Conservation (phyloP, 53 echinoderm and acorn worm species). For the Zoroaster sp. region DNA sequence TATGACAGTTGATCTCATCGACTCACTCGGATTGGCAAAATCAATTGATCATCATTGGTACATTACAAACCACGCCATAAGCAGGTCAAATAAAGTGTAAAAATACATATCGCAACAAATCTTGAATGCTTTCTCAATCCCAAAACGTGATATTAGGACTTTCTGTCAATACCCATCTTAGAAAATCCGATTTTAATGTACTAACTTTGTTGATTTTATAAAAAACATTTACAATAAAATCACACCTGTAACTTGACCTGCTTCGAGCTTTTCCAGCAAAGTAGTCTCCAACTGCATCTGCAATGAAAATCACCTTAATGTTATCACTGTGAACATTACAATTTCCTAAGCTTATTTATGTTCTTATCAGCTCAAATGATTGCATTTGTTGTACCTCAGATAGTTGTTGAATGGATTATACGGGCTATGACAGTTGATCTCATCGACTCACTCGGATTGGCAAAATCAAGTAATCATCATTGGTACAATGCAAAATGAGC, state of each 20-base stretch:
- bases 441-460: conserved; percentile 57
- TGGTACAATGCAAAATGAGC: neutral
- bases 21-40: conserved; percentile 61
- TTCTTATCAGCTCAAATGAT: neutral
- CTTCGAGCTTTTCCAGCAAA: neutral
- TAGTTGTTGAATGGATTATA: conserved; percentile 25
- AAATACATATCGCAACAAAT: neutral
- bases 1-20: conserved; percentile 44
- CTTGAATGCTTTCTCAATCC: too few relatives aligned
- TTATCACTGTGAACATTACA: neutral
- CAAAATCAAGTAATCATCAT: conserved; percentile 53
- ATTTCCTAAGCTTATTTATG: neutral
- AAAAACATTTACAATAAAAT: neutral
- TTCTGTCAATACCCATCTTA: too few relatives aligned
- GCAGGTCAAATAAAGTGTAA: neutral
- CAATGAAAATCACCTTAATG: neutral
- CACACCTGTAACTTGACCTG: neutral
- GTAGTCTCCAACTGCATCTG: neutral
- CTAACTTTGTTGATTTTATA: too few relatives aligned
- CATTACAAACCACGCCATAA: neutral
- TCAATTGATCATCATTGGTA: conserved; percentile 50
- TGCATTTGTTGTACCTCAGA: conserved; percentile 41
- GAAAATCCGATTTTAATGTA: too few relatives aligned
- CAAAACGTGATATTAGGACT: too few relatives aligned
- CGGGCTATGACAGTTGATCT: conserved; percentile 32